These are phyloP conservation scores for Arrhopalites spinosus DNA, from an alignment of 2,888 invertebrate genomes.

Conservation along the genomic window DNA sequence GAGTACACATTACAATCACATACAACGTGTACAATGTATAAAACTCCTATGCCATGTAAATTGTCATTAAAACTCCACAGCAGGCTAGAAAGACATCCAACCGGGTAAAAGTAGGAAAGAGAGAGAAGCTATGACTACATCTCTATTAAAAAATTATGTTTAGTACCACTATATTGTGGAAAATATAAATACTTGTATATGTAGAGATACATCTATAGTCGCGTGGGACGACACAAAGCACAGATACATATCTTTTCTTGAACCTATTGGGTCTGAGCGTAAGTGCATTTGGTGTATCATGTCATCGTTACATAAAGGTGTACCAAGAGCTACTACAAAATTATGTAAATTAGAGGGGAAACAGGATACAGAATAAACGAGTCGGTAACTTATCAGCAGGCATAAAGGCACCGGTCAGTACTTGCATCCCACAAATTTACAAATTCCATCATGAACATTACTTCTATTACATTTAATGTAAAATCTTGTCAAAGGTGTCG, in stretches of 20 bases:
- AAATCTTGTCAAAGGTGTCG: background rate
- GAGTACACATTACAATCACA: background rate
- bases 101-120: too few relatives aligned
- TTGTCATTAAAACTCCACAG: background rate
- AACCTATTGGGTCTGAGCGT: background rate
- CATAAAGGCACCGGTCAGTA: background rate
- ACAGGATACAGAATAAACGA: background rate
- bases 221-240: background rate
- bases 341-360: background rate
- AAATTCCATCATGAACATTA: too few relatives aligned
- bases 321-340: background rate
- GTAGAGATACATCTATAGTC: too few relatives aligned
- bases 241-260: background rate
- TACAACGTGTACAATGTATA: background rate
- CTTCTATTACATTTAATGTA: too few relatives aligned
- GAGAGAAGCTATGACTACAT: too few relatives aligned
- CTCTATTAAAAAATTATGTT: too few relatives aligned
- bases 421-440: too few relatives aligned
- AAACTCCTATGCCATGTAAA: background rate
- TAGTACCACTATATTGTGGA: too few relatives aligned
- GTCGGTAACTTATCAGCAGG: background rate
- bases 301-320: background rate
- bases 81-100: too few relatives aligned
- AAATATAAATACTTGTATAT: too few relatives aligned
- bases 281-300: background rate